Base-by-base conservation (phyloP, 2,888 invertebrate genomes). In the Pyrgus malvae region DNA sequence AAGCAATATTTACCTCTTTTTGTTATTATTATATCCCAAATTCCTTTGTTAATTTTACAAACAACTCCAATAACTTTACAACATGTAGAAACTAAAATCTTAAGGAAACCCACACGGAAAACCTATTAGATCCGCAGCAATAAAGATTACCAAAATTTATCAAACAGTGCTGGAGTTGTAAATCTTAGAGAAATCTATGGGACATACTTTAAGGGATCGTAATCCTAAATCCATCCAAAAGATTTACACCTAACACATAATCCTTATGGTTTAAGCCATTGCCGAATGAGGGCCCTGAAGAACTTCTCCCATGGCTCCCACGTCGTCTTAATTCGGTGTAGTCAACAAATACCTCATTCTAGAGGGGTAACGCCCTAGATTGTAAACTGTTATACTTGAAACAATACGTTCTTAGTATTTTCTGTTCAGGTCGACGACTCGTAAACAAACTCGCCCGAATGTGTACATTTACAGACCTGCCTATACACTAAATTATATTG, bases 341-440 rank as follows among this genome's bases (percentile, higher is more conserved):
- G n/a, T n/a, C n/a, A n/a, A 80, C 76, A 83, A 81, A 83, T 74
- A 74, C 72, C 79, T 76, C 73, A 76, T 78, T 82, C 83, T 76
- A 80, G 79, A 76, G 71, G 86, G 81, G 82, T 83, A 88, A 86
- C 80, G 88, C 74, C 79, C 86, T 74, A 83, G 79, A 79, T 79
- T 81, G 83, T 86, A 81, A 83, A 82, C 84, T 76, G 67, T 71
- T 74, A 69, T 69, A 73, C 70, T 74, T 75, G 69, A 67, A 82
- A 85, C 83, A 83, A 84, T 82, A 83, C 78, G 73, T 75, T 75
- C 74, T 76, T 73, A 75, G 80, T 82, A 78, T 80, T 84, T 78
- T 72, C 69, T 64, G 74, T 71, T 61, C 70, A 70, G 84, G 83
- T 85, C 85, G 72, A 74, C 76, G 87, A 83, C 86, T 73, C 65